Conservation (phyloP, 2,113 vertebrate species). For the Microcebus tavaratra region DNA sequence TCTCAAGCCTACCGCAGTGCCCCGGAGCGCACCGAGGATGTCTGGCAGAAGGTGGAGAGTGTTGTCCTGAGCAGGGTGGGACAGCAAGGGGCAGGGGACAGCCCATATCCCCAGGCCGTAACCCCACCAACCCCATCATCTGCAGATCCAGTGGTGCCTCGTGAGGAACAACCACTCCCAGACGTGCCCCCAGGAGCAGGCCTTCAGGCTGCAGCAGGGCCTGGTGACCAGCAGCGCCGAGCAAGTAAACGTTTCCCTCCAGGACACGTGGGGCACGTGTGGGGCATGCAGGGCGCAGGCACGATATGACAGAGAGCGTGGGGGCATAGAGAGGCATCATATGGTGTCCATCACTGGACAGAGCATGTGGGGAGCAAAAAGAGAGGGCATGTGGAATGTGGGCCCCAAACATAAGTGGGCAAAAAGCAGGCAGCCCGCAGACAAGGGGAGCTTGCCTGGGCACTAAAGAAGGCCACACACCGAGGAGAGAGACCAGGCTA, state of each 20-base stretch:
- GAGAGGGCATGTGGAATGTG: background rate
- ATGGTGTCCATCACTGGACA: background rate
- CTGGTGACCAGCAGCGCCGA: constrained; percentile 94
- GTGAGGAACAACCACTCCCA: constrained; percentile 94
- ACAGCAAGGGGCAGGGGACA: background rate
- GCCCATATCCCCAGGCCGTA: background rate
- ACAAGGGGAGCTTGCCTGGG: background rate
- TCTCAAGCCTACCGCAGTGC: constrained; percentile 91
- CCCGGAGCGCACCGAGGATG: constrained; percentile 91
- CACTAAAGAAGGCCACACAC: background rate
- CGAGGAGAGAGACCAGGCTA: background rate
- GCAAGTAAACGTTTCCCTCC: constrained; percentile 85
- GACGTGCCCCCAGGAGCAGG: constrained; percentile 92
- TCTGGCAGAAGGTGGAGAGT: constrained; percentile 90
- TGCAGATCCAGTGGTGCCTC: constrained; percentile 92
- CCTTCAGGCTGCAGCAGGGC: constrained; percentile 93
- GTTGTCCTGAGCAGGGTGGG: background rate
- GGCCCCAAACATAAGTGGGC: background rate
- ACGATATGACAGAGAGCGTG: background rate
- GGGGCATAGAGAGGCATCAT: background rate
- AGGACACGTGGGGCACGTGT: background rate
- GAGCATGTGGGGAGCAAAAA: background rate
- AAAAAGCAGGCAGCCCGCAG: background rate
- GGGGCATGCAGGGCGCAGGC: background rate
- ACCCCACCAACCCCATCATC: background rate